Conservation (phyloP, 1,140 invertebrate species). For the Lineus longissimus region DNA sequence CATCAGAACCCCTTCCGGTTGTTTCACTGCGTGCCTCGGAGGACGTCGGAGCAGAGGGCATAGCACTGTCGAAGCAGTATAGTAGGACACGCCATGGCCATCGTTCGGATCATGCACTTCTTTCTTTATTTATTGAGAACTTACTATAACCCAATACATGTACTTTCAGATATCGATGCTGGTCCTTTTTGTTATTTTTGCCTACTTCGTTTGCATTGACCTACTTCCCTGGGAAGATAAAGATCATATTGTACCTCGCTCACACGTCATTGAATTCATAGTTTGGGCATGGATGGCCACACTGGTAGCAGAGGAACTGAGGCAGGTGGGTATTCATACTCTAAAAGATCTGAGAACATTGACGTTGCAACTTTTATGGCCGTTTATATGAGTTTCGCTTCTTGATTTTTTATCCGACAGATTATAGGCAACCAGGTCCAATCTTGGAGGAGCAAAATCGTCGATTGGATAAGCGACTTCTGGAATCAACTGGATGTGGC, state of each 20-base stretch:
- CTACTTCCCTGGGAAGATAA: constrained; percentile 19
- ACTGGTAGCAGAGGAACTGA: constrained; percentile 37
- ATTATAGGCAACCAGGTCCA: constrained; percentile 20
- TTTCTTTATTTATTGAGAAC: too few relatives aligned
- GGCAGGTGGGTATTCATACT: constrained; percentile 26
- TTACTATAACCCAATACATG: too few relatives aligned
- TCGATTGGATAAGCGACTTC: constrained; percentile 34
- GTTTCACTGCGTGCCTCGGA: too few relatives aligned
- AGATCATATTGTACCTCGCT: constrained; percentile 19
- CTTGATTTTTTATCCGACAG: too few relatives aligned
- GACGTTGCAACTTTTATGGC: too few relatives aligned
- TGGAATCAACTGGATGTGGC: constrained; percentile 50
- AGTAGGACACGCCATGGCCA: too few relatives aligned
- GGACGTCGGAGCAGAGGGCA: too few relatives aligned
- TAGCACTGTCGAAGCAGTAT: too few relatives aligned
- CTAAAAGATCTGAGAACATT: too few relatives aligned
- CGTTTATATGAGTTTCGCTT: too few relatives aligned
- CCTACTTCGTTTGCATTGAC: constrained; percentile 43
- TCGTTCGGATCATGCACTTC: too few relatives aligned
- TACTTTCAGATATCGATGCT: constrained; percentile 44
- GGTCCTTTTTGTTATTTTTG: constrained; percentile 38
- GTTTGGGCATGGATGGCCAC: constrained; percentile 38
- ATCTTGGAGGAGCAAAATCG: constrained; percentile 35
- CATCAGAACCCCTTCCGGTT: too few relatives aligned
- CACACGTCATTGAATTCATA: constrained; percentile 25